Conservation (phyloP, 2,797 vertebrate genomes). For the Sardinella longiceps region DNA sequence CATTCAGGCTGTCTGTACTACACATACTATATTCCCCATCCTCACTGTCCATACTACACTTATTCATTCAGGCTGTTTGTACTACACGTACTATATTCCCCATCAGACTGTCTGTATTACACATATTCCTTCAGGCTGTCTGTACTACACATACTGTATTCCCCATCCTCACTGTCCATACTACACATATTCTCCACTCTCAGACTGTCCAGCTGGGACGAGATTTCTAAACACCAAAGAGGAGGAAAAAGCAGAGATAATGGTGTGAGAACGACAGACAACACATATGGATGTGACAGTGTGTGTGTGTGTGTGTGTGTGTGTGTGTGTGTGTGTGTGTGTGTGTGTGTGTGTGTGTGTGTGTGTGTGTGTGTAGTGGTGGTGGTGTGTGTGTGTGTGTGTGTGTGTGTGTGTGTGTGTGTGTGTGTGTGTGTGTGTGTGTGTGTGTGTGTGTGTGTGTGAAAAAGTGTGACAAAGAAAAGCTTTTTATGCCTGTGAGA, state of each 20-base stretch:
- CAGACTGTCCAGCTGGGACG: not conserved
- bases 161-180: not conserved
- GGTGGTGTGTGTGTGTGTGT: too few relatives aligned
- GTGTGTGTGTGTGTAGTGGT: too few relatives aligned
- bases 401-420: slow-evolving; percentile 10
- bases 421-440: not conserved
- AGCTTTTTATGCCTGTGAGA: too few relatives aligned
- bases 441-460: not conserved
- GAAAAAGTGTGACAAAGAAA: not conserved
- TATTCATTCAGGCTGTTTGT: too few relatives aligned
- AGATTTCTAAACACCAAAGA: not conserved
- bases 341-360: not conserved
- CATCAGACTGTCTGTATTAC: not conserved
- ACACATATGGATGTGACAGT: not conserved
- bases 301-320: slow-evolving; percentile 2
- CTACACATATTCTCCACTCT: not conserved
- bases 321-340: slow-evolving; percentile 18
- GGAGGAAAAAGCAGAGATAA: not conserved
- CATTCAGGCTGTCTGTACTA: not conserved
- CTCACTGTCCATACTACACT: not conserved
- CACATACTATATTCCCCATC: not conserved
- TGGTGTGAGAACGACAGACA: not conserved
- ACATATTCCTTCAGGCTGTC: not conserved
- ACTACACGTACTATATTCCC: not conserved
- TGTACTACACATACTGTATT: not conserved